phyloP scores from a whole-genome alignment of 2,888 invertebrate species.

The Pachliopta kotzebuea region DNA sequence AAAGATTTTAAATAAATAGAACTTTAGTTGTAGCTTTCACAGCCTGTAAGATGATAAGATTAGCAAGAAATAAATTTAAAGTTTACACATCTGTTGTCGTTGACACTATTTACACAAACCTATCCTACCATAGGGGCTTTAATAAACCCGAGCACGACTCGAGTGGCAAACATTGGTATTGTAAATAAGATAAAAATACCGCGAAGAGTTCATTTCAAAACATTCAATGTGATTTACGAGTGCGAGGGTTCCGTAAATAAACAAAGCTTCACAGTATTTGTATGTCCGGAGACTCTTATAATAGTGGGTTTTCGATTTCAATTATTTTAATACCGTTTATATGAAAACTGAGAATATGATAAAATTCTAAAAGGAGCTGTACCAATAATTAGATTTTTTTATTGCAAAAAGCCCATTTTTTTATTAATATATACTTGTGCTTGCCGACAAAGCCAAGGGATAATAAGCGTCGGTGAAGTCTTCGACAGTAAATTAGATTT shows the following conservation, averaged over 20 bases:
- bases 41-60: not conserved
- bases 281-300: not conserved
- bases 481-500: too few species aligned
- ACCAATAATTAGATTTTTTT: too few species aligned
- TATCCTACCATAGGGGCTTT: constrained; percentile 20
- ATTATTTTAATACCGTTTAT: not conserved
- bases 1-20: too few species aligned
- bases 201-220: constrained; percentile 27
- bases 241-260: constrained; percentile 33
- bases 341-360: not conserved
- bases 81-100: constrained; percentile 2
- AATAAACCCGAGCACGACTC: constrained; percentile 29
- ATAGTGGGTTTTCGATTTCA: not conserved
- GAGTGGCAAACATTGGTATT: constrained; percentile 33
- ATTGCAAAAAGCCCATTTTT: too few species aligned
- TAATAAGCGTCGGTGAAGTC: too few species aligned
- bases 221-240: constrained; percentile 33
- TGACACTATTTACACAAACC: constrained; percentile 33
- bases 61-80: not conserved
- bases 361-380: not conserved
- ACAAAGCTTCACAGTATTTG: constrained; percentile 27
- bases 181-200: constrained; percentile 37
- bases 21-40: too few species aligned
- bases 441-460: too few species aligned
- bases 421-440: too few species aligned